These are phyloP conservation scores for Meteorus colon DNA, from an alignment of 2,888 invertebrate genomes.

Conservation along the genomic window DNA sequence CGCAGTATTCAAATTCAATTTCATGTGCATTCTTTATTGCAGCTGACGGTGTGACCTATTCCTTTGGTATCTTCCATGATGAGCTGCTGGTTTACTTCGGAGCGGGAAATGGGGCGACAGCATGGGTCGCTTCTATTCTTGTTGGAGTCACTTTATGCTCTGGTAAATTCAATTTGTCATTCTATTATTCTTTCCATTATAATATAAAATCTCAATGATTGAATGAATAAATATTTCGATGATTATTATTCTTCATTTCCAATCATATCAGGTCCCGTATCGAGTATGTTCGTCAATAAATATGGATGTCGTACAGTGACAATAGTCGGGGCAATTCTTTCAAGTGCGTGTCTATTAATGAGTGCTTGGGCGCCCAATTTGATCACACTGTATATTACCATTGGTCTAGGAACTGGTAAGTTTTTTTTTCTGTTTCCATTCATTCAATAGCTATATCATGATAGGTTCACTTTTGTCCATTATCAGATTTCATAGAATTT, in stretches of 20 bases:
- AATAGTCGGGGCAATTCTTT: constrained; percentile 88
- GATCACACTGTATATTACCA: constrained; percentile 89
- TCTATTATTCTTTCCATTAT: background rate
- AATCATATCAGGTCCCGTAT: constrained; percentile 88
- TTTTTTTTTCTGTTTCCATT: constrained; percentile 9
- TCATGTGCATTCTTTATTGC: constrained; percentile 70
- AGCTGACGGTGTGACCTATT: constrained; percentile 98
- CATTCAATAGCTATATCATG: constrained; percentile 22
- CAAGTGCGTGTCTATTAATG: constrained; percentile 83
- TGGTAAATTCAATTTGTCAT: constrained; percentile 77
- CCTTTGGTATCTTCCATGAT: constrained; percentile 94
- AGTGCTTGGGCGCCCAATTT: constrained; percentile 91
- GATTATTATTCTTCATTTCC: constrained; percentile 58
- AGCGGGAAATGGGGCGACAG: constrained; percentile 88
- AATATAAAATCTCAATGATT: background rate
- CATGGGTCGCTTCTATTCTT: constrained; percentile 95
- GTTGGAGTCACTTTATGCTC: constrained; percentile 96
- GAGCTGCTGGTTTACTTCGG: constrained; percentile 90
- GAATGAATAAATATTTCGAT: background rate
- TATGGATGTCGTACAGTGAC: constrained; percentile 95
- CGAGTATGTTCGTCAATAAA: constrained; percentile 94
- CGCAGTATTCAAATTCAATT: background rate
- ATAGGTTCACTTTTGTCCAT: constrained; percentile 20
- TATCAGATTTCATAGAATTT: background rate
- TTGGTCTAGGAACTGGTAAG: constrained; percentile 90